Base-by-base conservation (phyloP, 2,797 vertebrate species). In the Dipus sagitta region DNA sequence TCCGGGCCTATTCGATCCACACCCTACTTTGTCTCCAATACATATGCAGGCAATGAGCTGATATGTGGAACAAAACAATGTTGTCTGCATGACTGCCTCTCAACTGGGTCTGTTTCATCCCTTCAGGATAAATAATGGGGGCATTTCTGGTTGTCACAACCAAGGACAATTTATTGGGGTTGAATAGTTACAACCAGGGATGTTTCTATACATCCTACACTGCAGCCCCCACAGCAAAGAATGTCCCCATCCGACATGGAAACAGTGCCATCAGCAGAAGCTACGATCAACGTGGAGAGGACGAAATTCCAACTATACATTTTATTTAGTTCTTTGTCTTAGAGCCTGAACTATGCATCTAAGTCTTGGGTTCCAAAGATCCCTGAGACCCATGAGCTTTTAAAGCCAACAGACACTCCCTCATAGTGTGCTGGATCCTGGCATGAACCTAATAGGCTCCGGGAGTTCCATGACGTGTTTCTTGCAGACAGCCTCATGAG, bases 281-380 rank as follows among this genome's bases (percentile, higher is more conserved):
- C 23, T 14, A 71, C 54, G 60, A 86, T 60, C 30, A 7, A 24
- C 15, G 6, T 0, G 30, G 62, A 47, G 13, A 82, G 60, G 24
- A 14, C 32, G 26, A 47, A 58, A 34, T 64, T 8, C 0, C 47
- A 74, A n/a, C 10, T 28, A 76, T 42, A 86, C 30, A 17, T 34
- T 54, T 81, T 12, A 83, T 54, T 81, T 15, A 79, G 60, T 4
- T 54, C 84, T 75, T 79, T 38, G 78, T 30, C 88, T 79, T 47
- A 67, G 72, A 86, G 23, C 42, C 62, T 88, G 18, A 54, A 74
- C 30, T 75, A 10, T 83, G 47, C 17, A 79, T 76, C 52, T 85
- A 80, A 68, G 30, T 38, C 64, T 70, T 86, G 20, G 60, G 82
- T 32, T 88, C 68, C 78, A 92, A 24, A 95, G 23, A 85, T 30